phyloP scores from a whole-genome alignment of 2,888 invertebrate genomes.

The Orchesella flavescens region DNA sequence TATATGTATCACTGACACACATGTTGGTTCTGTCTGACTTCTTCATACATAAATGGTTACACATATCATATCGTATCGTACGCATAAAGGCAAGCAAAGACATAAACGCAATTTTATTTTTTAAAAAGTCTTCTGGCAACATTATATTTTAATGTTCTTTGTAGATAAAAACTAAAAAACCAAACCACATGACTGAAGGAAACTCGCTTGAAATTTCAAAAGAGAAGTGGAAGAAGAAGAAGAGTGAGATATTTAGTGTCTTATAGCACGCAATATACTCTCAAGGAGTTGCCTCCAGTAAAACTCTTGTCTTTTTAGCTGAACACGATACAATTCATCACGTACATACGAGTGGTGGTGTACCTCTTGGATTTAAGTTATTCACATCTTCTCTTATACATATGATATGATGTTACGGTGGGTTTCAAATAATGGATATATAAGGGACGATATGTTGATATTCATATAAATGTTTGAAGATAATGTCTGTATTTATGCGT shows the following conservation, averaged over 20 bases:
- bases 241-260: not conserved
- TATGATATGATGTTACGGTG: too few species aligned
- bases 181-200: not conserved
- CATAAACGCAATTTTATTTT: constrained; percentile 42
- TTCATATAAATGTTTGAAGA: constrained; percentile 34
- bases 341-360: too few species aligned
- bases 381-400: too few species aligned
- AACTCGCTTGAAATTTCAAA: too few species aligned
- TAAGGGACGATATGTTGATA: not conserved
- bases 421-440: too few species aligned
- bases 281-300: not conserved
- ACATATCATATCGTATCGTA: not conserved
- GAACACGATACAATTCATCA: not conserved
- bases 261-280: not conserved
- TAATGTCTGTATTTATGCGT: constrained; percentile 50
- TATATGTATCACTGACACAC: not conserved
- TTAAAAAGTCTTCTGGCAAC: constrained; percentile 43
- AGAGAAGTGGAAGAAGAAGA: too few species aligned
- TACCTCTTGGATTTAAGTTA: too few species aligned
- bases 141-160: constrained; percentile 14
- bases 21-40: constrained; percentile 1
- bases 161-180: constrained; percentile 22
- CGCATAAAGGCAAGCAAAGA: not conserved
- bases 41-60: not conserved
- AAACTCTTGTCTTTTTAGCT: not conserved